Conservation (phyloP, 2,888 invertebrate genomes). For the Patella caerulea region DNA sequence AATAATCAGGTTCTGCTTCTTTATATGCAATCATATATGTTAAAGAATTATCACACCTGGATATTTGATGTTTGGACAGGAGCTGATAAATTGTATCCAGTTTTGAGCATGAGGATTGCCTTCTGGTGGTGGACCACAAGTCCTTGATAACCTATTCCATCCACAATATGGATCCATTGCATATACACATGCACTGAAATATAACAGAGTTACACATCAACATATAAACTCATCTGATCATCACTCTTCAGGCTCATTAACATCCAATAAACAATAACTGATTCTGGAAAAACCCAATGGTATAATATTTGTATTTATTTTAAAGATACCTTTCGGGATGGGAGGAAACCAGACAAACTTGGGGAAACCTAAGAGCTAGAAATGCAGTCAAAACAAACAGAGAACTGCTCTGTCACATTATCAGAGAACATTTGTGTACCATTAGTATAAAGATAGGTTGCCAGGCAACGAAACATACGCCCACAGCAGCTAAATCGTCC, state of each 20-base stretch:
- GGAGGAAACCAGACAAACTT: too few species aligned
- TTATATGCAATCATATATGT: too few species aligned
- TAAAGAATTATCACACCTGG: constrained; percentile 47
- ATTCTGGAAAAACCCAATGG: neutral
- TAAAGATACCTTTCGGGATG: too few species aligned
- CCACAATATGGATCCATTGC: constrained; percentile 95
- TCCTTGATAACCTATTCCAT: constrained; percentile 85
- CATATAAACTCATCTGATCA: neutral
- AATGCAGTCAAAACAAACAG: too few species aligned
- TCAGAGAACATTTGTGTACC: too few species aligned
- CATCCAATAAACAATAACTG: neutral
- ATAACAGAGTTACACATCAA: too few species aligned
- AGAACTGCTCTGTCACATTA: too few species aligned
- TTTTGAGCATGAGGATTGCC: constrained; percentile 77
- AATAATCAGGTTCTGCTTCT: too few species aligned
- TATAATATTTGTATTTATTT: neutral
- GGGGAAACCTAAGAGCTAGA: too few species aligned
- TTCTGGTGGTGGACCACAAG: constrained; percentile 82
- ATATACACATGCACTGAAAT: constrained; percentile 78
- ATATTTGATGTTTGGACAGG: constrained; percentile 77
- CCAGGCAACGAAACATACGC: too few species aligned
- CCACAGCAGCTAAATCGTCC: too few species aligned
- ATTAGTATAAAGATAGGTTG: too few species aligned
- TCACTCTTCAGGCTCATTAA: neutral
- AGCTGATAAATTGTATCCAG: constrained; percentile 82